Percentiles rank a stretch among this genome's conserved stretches.
Evolutionary conservation across 2,797 vertebrate genomes (phyloP).

Genomic region (Monodelphis domestica): DNA sequence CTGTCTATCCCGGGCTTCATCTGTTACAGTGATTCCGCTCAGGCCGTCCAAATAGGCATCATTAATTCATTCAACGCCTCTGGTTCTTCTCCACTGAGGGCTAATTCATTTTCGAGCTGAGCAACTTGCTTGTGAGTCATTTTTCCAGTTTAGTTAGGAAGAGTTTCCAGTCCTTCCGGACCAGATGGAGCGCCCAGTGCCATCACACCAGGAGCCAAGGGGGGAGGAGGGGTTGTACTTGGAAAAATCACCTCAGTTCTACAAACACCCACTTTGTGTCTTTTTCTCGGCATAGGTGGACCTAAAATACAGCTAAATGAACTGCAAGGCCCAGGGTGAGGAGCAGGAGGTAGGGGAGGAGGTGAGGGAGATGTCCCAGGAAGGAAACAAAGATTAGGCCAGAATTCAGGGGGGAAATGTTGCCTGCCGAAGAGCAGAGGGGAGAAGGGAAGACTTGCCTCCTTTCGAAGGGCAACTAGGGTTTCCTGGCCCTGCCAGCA

Average conservation of each 20-base stretch:
- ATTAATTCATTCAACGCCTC: constrained; percentile 12
- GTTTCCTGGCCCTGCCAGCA: neutral
- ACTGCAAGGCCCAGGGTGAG: constrained; percentile 3
- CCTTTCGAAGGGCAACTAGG: neutral
- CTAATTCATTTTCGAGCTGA: constrained; percentile 20
- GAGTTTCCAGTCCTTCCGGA: neutral
- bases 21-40: neutral
- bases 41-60: constrained; percentile 25
- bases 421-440: constrained; percentile 6
- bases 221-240: neutral
- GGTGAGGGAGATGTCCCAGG: neutral
- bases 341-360: neutral
- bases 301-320: neutral
- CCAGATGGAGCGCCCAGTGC: fast-evolving
- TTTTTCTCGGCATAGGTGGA: neutral
- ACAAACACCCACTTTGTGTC: neutral
- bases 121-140: neutral
- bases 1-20: neutral
- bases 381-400: neutral
- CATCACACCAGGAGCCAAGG: constrained; percentile 29
- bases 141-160: neutral
- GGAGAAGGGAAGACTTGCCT: neutral
- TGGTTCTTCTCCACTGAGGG: constrained; percentile 17
- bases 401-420: constrained; percentile 8
- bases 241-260: constrained; percentile 8